Evolutionary conservation across 2,888 invertebrate genomes (phyloP).

Genomic region (Ochropleura leucogaster): DNA sequence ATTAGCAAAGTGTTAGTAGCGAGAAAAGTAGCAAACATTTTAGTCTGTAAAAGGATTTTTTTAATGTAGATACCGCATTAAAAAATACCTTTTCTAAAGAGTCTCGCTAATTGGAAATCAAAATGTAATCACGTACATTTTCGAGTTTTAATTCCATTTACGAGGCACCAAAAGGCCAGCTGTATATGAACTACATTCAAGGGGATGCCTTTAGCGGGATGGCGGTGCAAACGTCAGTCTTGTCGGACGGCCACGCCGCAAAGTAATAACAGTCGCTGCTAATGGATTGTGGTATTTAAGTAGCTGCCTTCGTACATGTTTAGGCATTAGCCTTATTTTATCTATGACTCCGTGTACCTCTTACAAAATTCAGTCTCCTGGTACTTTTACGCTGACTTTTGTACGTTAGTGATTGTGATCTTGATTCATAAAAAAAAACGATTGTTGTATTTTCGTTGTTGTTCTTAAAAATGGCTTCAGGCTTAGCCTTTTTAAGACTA

Average conservation of each 20-base stretch:
- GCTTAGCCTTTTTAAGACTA: not conserved
- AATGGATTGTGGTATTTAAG: slow-evolving; percentile 80
- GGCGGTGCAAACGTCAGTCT: slow-evolving; percentile 77
- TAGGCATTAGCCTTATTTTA: slow-evolving; percentile 60
- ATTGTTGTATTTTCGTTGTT: not conserved
- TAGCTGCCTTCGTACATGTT: slow-evolving; percentile 60
- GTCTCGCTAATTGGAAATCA: slow-evolving; percentile 44
- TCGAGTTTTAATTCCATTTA: slow-evolving; percentile 56
- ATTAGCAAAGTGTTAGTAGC: slow-evolving; percentile 30
- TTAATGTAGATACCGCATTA: not conserved
- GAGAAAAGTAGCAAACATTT: slow-evolving; percentile 19
- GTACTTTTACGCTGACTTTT: not conserved
- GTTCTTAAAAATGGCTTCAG: not conserved
- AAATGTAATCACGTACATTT: slow-evolving; percentile 46
- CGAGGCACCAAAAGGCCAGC: slow-evolving; percentile 55
- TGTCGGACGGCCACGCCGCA: slow-evolving; percentile 69
- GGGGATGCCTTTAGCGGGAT: slow-evolving; percentile 69
- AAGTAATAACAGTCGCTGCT: slow-evolving; percentile 78
- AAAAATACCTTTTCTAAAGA: slow-evolving; percentile 20
- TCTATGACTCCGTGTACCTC: slow-evolving; percentile 40
- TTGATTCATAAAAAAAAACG: not conserved
- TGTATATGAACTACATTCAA: slow-evolving; percentile 57
- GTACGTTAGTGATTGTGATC: not conserved
- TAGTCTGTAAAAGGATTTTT: slow-evolving; percentile 23
- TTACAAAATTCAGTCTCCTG: slow-evolving; percentile 25